Evolutionary conservation across 2,113 vertebrate genomes (phyloP).

Genomic region (Hippocampus comes): DNA sequence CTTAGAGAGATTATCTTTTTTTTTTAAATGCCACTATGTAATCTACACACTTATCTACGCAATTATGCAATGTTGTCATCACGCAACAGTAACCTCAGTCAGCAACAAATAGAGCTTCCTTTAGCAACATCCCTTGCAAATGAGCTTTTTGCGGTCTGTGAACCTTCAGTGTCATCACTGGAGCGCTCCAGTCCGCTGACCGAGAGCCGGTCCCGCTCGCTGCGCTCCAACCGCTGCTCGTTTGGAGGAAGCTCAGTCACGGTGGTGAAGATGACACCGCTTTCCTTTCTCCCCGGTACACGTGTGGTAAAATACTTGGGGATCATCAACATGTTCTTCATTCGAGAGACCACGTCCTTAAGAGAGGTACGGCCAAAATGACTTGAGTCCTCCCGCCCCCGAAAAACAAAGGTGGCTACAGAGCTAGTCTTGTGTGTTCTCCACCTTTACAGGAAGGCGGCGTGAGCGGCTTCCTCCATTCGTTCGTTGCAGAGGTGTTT

Average conservation of each 20-base stretch:
- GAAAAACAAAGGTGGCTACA: not conserved
- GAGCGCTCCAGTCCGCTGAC: conserved; percentile 86
- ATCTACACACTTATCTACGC: not conserved
- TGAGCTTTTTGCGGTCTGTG: not conserved
- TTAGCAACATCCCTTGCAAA: not conserved
- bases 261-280: conserved; percentile 97
- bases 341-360: conserved; percentile 93
- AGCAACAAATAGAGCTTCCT: not conserved
- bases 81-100: not conserved
- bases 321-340: conserved; percentile 99
- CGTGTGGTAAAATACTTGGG: conserved; percentile 96
- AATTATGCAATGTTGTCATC: not conserved
- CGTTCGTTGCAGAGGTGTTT: conserved; percentile 96
- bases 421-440: not conserved
- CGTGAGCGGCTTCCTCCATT: conserved; percentile 94
- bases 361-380: conserved; percentile 79
- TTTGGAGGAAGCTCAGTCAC: conserved; percentile 79
- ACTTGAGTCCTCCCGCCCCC: not conserved
- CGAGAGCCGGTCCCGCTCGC: conserved; percentile 81
- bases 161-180: conserved; percentile 79
- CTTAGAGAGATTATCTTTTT: not conserved
- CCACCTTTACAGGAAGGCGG: conserved; percentile 83
- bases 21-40: not conserved
- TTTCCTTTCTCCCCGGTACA: conserved; percentile 91
- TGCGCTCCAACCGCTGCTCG: conserved; percentile 75